phyloP scores from a whole-genome alignment of 2,888 invertebrate species.

The Bruchidius siliquastri region DNA sequence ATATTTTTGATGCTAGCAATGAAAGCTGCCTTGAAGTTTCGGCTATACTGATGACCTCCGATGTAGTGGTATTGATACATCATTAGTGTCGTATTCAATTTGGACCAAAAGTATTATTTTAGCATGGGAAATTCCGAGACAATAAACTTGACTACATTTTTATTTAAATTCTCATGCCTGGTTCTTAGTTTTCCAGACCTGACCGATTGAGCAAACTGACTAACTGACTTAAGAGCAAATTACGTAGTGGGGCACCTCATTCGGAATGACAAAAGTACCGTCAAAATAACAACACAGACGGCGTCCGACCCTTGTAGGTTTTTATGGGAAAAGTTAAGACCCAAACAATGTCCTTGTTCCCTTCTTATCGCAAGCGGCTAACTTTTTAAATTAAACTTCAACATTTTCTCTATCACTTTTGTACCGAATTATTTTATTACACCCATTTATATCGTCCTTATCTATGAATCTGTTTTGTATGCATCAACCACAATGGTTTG shows the following conservation, averaged over 20 bases:
- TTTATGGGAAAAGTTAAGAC: neutral
- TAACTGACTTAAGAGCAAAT: too few relatives aligned
- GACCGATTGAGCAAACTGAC: too few relatives aligned
- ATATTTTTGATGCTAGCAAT: too few relatives aligned
- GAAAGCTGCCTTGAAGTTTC: too few relatives aligned
- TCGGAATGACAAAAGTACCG: neutral
- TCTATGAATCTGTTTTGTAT: neutral
- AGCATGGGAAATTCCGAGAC: too few relatives aligned
- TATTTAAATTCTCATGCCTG: too few relatives aligned
- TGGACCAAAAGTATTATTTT: too few relatives aligned
- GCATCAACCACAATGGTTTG: neutral
- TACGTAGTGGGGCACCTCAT: neutral
- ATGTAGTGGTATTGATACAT: too few relatives aligned
- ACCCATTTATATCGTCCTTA: slow-evolving; percentile 8
- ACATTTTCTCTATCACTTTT: slow-evolving; percentile 18
- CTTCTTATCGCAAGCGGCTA: slow-evolving; percentile 12
- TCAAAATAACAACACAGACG: neutral
- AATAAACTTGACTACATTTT: too few relatives aligned
- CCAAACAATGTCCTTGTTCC: slow-evolving; percentile 9
- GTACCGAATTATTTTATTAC: slow-evolving; percentile 9
- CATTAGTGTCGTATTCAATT: too few relatives aligned
- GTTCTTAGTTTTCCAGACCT: too few relatives aligned
- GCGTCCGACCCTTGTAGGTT: neutral
- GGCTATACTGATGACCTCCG: too few relatives aligned
- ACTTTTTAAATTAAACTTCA: slow-evolving; percentile 25